Evolutionary conservation across 2,888 invertebrate genomes (phyloP).

Genomic region (Chrysotoxum bicinctum): DNA sequence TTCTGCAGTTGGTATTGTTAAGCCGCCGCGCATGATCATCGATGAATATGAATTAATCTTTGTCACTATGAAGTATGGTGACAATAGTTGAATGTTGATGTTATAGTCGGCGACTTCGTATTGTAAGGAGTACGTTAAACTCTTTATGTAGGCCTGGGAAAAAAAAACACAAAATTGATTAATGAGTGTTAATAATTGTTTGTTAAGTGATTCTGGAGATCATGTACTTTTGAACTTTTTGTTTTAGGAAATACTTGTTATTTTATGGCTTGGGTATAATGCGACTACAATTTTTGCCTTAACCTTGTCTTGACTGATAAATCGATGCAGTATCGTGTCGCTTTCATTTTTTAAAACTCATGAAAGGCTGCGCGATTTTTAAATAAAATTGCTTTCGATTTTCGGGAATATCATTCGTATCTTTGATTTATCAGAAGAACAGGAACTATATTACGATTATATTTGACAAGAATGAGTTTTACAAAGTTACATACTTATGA

Average conservation of each 20-base stretch:
- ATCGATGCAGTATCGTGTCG: too few relatives aligned
- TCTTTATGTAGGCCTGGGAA: slow-evolving; percentile 86
- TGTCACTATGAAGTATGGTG: slow-evolving; percentile 92
- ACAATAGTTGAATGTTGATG: slow-evolving; percentile 91
- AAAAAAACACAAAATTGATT: slow-evolving; percentile 25
- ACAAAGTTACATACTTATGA: too few relatives aligned
- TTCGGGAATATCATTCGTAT: too few relatives aligned
- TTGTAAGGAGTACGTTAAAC: slow-evolving; percentile 90
- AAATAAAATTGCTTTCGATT: too few relatives aligned
- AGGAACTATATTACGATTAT: too few relatives aligned
- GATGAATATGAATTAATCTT: slow-evolving; percentile 93
- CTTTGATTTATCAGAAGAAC: too few relatives aligned
- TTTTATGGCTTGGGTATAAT: not conserved
- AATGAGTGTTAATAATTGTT: not conserved
- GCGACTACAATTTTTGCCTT: not conserved
- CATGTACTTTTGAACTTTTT: not conserved
- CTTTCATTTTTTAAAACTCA: too few relatives aligned
- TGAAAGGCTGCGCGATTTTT: too few relatives aligned
- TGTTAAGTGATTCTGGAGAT: not conserved
- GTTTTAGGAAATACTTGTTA: not conserved
- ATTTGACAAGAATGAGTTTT: too few relatives aligned
- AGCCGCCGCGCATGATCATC: slow-evolving; percentile 85
- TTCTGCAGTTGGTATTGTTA: slow-evolving; percentile 86
- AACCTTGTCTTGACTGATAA: too few relatives aligned
- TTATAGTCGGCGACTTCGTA: slow-evolving; percentile 89